A percentile compares a stretch with the other conserved stretches of the same genome.
phyloP scores from a whole-genome alignment of 2,797 vertebrate genomes.

The Cyprinella venusta region DNA sequence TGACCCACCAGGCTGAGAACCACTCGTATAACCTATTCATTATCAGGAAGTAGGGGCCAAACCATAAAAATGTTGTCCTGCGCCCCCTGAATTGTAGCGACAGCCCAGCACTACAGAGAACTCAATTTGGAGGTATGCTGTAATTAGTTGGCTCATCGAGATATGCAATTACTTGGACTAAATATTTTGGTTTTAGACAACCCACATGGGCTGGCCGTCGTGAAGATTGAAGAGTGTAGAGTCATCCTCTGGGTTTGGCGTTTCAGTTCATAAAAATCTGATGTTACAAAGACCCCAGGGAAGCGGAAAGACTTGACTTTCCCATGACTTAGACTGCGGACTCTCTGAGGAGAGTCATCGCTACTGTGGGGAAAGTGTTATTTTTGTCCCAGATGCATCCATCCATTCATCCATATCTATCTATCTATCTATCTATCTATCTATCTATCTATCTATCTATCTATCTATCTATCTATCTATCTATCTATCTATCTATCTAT shows the following conservation, averaged over 20 bases:
- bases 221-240: constrained; percentile 50
- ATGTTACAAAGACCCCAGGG: constrained; percentile 59
- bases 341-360: constrained; percentile 52
- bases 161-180: constrained; percentile 52
- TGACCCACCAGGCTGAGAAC: not conserved
- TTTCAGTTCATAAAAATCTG: constrained; percentile 61
- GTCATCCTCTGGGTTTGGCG: constrained; percentile 47
- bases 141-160: constrained; percentile 55
- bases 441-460: too few relatives aligned
- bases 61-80: constrained; percentile 3
- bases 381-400: constrained; percentile 36
- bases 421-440: too few relatives aligned
- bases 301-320: constrained; percentile 65
- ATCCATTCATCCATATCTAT: too few relatives aligned
- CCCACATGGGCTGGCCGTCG: constrained; percentile 57
- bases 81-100: not conserved
- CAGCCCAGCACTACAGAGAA: not conserved
- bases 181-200: constrained; percentile 62
- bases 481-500: too few relatives aligned
- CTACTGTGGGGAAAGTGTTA: constrained; percentile 30
- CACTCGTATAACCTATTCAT: not conserved
- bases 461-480: too few relatives aligned
- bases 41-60: constrained; percentile 4
- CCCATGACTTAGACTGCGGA: constrained; percentile 67
- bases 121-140: constrained; percentile 27